phyloP scores from a whole-genome alignment of 2,113 vertebrate genomes.

The Centropristis striata region DNA sequence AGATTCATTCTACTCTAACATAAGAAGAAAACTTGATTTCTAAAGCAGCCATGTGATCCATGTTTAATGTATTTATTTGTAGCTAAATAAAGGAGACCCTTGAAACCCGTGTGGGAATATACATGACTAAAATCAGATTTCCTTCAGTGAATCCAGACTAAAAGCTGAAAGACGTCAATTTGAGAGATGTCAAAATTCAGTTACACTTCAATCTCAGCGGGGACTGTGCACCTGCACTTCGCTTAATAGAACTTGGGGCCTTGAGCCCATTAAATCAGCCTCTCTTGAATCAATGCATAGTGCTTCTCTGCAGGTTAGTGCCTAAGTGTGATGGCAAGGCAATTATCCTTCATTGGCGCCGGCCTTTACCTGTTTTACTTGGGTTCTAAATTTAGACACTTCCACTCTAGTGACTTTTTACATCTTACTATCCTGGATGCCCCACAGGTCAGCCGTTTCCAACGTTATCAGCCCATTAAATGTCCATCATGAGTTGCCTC shows the following conservation, averaged over 20 bases:
- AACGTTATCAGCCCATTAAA: too few relatives aligned
- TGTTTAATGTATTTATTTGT: constrained; percentile 10
- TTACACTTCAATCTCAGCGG: constrained; percentile 49
- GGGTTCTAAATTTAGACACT: background rate
- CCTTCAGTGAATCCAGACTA: constrained; percentile 4
- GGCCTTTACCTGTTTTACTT: background rate
- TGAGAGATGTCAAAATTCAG: constrained; percentile 23
- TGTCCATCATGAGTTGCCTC: too few relatives aligned
- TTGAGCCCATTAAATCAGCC: constrained; percentile 24
- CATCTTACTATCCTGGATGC: background rate
- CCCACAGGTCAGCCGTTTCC: background rate
- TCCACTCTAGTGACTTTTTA: background rate
- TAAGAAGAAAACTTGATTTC: constrained; percentile 12
- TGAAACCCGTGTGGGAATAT: constrained; percentile 1
- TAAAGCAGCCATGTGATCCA: constrained; percentile 15
- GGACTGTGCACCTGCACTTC: constrained; percentile 49
- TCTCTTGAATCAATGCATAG: constrained; percentile 42
- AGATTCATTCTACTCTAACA: constrained; percentile 2
- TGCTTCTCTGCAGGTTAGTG: constrained; percentile 22
- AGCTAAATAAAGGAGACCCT: background rate
- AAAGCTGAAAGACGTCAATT: constrained; percentile 40
- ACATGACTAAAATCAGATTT: constrained; percentile 48
- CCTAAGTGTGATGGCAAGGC: background rate
- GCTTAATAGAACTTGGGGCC: constrained; percentile 29
- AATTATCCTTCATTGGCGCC: constrained; percentile 22